Base-by-base conservation (phyloP, 2,888 invertebrate species). In the Pantelozetes paolii region DNA sequence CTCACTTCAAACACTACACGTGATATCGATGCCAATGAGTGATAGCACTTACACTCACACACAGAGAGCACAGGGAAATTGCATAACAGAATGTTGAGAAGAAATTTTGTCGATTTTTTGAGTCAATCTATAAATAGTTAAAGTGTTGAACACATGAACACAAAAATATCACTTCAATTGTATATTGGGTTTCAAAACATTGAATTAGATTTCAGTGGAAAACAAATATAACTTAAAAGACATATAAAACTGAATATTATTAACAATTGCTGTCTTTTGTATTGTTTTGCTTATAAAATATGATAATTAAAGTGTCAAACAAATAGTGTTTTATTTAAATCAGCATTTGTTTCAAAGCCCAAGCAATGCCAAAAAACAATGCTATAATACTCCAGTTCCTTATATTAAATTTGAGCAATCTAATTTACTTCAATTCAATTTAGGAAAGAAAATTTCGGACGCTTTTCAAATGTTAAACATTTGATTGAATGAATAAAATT, bases 11-110 rank as follows among this genome's bases (percentile, higher is more conserved):
- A 2, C 40, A 67, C 9, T n/a, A 67, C 67, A 9, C 67, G 67
- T 67, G 67, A 67, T 15, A 67, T 23, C 40, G 67, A 67, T 67
- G 18, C 67, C 67, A 67, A 67, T 67, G 67, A 67, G 2, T 26
- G 20, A 2, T 15, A 59, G 59, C 15, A 15, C n/a, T n/a, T n/a
- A n/a, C n/a, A n/a, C n/a, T n/a, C n/a, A n/a, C n/a, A n/a, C n/a
- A n/a, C n/a, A n/a, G n/a, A n/a, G n/a, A n/a, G n/a, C n/a, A n/a
- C n/a, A n/a, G n/a, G n/a, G n/a, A 48, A 8, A 48, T 48, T 48
- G 18, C 18, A 48, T 48, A 36, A 5, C 36, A n/a, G n/a, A n/a
- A 11, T 36, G 11, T 36, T 36, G 36, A 11, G 36, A 8, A 36
- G 11, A 54, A 23, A 54, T 13, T 23, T 54, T 54, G 54, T 54